A percentile compares a stretch with the other conserved stretches of the same genome.
Conservation (phyloP, 2,113 vertebrate species). For the Corythornis madagascariensis region DNA sequence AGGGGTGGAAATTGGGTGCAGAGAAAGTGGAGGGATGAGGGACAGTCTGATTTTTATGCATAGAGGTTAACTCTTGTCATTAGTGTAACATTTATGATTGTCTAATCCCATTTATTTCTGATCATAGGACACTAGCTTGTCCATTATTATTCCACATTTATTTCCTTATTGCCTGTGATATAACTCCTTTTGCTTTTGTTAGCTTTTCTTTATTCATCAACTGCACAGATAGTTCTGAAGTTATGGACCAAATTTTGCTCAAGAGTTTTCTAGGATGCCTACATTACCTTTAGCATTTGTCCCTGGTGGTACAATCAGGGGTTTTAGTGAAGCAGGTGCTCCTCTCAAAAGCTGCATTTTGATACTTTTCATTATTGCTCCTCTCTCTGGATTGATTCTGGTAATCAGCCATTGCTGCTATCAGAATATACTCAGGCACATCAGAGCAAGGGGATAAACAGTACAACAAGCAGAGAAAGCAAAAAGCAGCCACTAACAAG, state of each 20-base stretch:
- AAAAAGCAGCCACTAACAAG: neutral
- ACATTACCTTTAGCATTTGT: neutral
- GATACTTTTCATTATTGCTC: neutral
- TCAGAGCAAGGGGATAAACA: neutral
- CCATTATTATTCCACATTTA: neutral
- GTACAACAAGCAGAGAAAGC: neutral
- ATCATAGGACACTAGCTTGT: neutral
- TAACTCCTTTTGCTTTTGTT: neutral
- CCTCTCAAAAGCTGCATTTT: neutral
- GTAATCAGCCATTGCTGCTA: neutral
- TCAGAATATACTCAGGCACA: neutral
- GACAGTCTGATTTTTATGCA: neutral
- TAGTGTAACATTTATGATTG: rapidly evolving
- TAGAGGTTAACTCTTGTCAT: neutral
- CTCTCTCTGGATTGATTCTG: neutral
- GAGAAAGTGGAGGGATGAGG: neutral
- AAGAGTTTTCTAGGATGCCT: neutral
- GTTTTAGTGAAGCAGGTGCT: neutral
- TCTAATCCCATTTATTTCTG: neutral
- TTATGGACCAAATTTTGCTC: neutral
- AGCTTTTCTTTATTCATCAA: neutral
- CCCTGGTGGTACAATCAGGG: neutral
- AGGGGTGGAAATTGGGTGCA: too few relatives aligned
- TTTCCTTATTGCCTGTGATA: neutral
- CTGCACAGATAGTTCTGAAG: too few relatives aligned